Percentiles rank a stretch among this genome's conserved stretches.
phyloP scores from a whole-genome alignment of 2,797 vertebrate species.

The Myripristis jacobus region DNA sequence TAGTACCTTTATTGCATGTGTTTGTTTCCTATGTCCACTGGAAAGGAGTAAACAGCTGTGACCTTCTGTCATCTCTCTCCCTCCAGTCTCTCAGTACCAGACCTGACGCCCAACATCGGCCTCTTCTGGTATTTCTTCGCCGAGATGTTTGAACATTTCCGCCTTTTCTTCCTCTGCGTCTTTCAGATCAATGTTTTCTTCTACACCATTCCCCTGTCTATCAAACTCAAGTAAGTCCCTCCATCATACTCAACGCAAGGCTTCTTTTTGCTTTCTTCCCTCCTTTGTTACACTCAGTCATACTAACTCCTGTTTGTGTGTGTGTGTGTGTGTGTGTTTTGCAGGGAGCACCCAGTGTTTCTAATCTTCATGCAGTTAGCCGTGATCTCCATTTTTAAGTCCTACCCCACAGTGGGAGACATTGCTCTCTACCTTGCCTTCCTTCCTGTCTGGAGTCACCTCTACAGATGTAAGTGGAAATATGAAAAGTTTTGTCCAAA shows the following conservation, averaged over 20 bases:
- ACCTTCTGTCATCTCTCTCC: conserved; percentile 3
- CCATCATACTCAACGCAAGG: too few relatives aligned
- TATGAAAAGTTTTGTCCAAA: too few relatives aligned
- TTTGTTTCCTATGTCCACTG: too few relatives aligned
- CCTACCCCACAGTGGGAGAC: conserved; percentile 96
- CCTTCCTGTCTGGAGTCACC: conserved; percentile 95
- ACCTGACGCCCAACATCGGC: conserved; percentile 97
- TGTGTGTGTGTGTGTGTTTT: conserved; percentile 13
- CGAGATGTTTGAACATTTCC: conserved; percentile 99
- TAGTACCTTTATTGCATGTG: too few relatives aligned
- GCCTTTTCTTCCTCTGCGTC: conserved; percentile 97
- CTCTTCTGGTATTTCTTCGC: conserved; percentile 99
- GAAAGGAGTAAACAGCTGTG: too few relatives aligned
- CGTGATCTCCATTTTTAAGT: conserved; percentile 98
- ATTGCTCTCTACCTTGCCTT: conserved; percentile 95
- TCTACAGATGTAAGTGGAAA: conserved; percentile 92
- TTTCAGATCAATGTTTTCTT: conserved; percentile 99
- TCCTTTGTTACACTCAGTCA: background rate
- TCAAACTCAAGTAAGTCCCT: conserved; percentile 93
- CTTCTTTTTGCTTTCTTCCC: too few relatives aligned
- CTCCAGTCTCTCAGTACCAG: conserved; percentile 93
- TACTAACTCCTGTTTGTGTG: background rate
- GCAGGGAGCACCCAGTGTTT: conserved; percentile 95
- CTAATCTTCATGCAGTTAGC: conserved; percentile 97
- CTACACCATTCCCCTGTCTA: conserved; percentile 95